phyloP scores from a whole-genome alignment of 2,888 invertebrate species.

The Luperina nickerlii region DNA sequence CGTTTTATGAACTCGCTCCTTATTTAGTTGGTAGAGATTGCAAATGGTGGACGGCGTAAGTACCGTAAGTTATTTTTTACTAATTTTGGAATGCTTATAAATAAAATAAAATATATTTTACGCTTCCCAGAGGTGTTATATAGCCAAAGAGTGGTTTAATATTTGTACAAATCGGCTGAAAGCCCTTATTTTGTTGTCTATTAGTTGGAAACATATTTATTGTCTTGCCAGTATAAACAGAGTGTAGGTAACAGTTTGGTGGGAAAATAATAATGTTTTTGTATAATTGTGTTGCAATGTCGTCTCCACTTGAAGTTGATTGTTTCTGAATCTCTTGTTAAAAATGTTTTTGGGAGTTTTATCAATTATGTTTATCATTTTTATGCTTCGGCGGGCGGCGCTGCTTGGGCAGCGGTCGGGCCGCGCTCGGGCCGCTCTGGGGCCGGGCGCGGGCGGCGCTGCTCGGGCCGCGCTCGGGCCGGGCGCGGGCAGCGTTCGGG shows the following conservation, averaged over 20 bases:
- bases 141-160: constrained; percentile 84
- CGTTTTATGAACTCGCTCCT: constrained; percentile 7
- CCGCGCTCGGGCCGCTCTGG: too few species aligned
- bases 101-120: constrained; percentile 77
- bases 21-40: constrained; percentile 54
- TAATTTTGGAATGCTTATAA: constrained; percentile 78
- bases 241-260: constrained; percentile 61
- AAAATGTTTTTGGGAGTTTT: constrained; percentile 2
- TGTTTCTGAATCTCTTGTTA: constrained; percentile 57
- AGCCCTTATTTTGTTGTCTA: constrained; percentile 79
- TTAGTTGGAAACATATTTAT: constrained; percentile 73
- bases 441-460: background rate
- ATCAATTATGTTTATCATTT: constrained; percentile 21
- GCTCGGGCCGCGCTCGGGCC: background rate
- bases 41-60: constrained; percentile 66
- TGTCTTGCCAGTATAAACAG: constrained; percentile 67
- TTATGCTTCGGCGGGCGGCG: constrained; percentile 9
- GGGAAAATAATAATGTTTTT: constrained; percentile 47
- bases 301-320: constrained; percentile 53
- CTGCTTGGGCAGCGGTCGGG: too few species aligned
- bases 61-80: constrained; percentile 68
- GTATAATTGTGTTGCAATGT: constrained; percentile 59
- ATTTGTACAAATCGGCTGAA: constrained; percentile 83
- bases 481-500: too few species aligned
- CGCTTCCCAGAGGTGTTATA: constrained; percentile 85